These are phyloP conservation scores for Alethe castanea DNA, from an alignment of 2,113 vertebrate species.

Conservation along the genomic window DNA sequence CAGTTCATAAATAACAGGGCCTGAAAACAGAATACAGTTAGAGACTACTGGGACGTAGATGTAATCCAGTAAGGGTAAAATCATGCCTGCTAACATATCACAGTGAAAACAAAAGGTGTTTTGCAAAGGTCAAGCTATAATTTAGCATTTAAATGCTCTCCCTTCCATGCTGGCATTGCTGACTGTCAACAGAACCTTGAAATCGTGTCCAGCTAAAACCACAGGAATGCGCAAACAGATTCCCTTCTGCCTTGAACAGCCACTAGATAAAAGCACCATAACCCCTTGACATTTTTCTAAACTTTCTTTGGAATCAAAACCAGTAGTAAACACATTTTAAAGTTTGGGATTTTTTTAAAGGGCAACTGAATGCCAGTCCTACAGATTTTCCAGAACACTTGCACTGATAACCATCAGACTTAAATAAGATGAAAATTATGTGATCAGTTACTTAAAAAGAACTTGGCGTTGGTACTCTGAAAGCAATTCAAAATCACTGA, in stretches of 20 bases:
- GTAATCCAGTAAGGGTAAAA: background rate
- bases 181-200: background rate
- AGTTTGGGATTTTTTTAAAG: background rate
- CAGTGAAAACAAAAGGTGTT: background rate
- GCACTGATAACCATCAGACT: fast-evolving
- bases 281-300: background rate
- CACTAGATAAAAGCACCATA: background rate
- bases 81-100: background rate
- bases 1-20: background rate
- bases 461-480: background rate
- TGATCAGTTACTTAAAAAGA: background rate
- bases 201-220: background rate
- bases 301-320: background rate
- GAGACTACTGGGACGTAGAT: background rate
- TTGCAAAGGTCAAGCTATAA: background rate
- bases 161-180: background rate
- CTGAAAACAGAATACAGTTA: background rate
- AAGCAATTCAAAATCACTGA: background rate
- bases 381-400: background rate
- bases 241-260: background rate
- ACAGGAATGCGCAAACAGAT: background rate
- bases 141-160: background rate
- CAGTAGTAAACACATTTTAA: background rate
- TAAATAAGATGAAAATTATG: fast-evolving
- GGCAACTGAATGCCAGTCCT: background rate